Evolutionary conservation across 2,888 invertebrate genomes (phyloP).

Genomic region (Orchesellides sinensis): DNA sequence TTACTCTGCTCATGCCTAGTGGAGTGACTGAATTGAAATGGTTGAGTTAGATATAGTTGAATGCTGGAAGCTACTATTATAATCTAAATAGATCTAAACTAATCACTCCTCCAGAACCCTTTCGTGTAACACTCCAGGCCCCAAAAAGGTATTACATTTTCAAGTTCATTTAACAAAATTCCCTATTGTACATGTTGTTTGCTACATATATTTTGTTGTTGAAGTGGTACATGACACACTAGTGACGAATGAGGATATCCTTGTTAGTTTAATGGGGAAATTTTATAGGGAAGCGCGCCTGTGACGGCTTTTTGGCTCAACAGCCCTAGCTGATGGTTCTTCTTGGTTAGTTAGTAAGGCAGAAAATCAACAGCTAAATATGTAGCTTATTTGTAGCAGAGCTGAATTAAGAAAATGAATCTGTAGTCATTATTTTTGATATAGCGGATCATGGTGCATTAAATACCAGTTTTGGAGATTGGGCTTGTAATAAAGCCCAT

Average conservation of each 20-base stretch:
- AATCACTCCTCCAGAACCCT: conserved; percentile 30
- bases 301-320: neutral
- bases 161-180: neutral
- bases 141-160: neutral
- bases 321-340: no score
- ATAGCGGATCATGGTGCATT: neutral
- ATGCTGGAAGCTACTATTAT: conserved; percentile 1
- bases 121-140: neutral
- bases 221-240: no score
- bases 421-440: conserved; percentile 9
- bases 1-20: no score
- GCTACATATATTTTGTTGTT: conserved; percentile 6
- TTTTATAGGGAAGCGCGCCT: neutral
- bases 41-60: neutral
- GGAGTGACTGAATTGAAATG: no score
- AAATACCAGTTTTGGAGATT: no score
- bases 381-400: conserved; percentile 6
- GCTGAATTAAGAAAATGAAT: conserved; percentile 12
- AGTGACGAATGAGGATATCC: conserved; percentile 71
- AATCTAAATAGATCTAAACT: conserved; percentile 37
- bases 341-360: neutral
- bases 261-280: conserved; percentile 66
- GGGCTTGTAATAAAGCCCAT: no score
- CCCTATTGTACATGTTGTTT: neutral
- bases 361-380: neutral